A percentile compares a stretch with the other conserved stretches of the same genome.
Evolutionary conservation across 2,113 vertebrate genomes (phyloP).

Genomic region (Menura novaehollandiae): DNA sequence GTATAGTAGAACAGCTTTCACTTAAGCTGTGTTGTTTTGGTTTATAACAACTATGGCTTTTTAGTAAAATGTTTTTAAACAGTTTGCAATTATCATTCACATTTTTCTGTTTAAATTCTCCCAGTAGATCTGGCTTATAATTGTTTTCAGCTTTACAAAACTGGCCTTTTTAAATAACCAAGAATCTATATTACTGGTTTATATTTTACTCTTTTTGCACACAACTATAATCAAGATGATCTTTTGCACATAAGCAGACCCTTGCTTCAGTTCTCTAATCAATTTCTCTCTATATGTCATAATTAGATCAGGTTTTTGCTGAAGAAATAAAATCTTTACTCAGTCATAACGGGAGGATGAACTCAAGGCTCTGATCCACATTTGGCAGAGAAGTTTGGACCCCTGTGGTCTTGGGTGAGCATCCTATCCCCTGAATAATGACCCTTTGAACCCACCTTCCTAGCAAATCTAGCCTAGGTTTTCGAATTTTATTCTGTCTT

Average conservation of each 20-base stretch:
- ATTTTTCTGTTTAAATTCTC: constrained; percentile 51
- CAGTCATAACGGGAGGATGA: neutral
- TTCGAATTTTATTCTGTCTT: neutral
- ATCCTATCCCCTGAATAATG: neutral
- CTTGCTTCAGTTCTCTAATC: constrained; percentile 18
- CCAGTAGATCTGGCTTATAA: constrained; percentile 39
- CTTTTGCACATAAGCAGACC: neutral
- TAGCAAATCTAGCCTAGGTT: neutral
- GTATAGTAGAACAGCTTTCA: constrained; percentile 2
- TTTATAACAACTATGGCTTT: neutral
- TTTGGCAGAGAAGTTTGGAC: neutral
- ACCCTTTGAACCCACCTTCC: neutral
- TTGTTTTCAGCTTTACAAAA: constrained; percentile 49
- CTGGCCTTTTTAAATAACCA: neutral
- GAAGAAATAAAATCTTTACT: neutral
- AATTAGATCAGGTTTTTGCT: neutral
- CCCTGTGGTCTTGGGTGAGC: neutral
- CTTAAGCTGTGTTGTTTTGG: constrained; percentile 8
- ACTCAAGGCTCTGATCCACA: neutral
- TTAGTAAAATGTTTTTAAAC: constrained; percentile 32
- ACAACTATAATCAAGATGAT: neutral
- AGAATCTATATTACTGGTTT: neutral
- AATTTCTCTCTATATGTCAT: neutral
- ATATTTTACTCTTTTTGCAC: neutral
- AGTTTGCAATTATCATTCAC: constrained; percentile 39